Evolutionary conservation across 2,113 vertebrate species (phyloP).

Genomic region (Spea multiplicata): DNA sequence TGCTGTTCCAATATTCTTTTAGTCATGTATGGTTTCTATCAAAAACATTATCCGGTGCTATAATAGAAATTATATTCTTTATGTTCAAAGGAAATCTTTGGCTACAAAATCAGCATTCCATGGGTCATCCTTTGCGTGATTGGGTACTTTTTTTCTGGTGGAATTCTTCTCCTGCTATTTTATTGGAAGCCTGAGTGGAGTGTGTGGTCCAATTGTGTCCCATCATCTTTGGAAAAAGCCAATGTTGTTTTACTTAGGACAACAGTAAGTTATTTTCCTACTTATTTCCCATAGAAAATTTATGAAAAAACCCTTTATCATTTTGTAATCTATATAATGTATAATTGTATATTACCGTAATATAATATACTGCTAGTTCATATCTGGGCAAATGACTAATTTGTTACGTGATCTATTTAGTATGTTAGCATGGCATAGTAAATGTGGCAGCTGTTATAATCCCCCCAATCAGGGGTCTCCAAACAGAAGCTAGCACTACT

Average conservation of each 20-base stretch:
- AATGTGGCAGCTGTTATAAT: too few species aligned
- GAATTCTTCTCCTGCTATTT: slow-evolving; percentile 45
- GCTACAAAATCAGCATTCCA: slow-evolving; percentile 30
- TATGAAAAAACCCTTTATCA: too few species aligned
- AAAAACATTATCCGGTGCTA: not conserved
- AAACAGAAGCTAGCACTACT: too few species aligned
- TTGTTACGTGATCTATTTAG: too few species aligned
- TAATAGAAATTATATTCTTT: not conserved
- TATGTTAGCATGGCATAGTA: too few species aligned
- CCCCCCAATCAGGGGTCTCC: too few species aligned
- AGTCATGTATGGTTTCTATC: not conserved
- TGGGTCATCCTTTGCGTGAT: slow-evolving; percentile 33
- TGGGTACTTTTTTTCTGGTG: slow-evolving; percentile 36
- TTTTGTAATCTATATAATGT: too few species aligned
- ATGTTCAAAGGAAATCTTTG: slow-evolving; percentile 43
- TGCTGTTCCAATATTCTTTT: not conserved
- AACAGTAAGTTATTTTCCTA: slow-evolving; percentile 36
- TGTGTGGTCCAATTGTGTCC: slow-evolving; percentile 44
- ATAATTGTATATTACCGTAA: too few species aligned
- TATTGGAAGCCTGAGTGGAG: slow-evolving; percentile 50
- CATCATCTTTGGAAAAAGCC: slow-evolving; percentile 46
- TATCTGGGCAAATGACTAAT: too few species aligned
- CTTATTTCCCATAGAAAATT: too few species aligned
- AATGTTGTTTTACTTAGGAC: slow-evolving; percentile 47
- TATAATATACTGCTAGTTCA: too few species aligned